Evolutionary conservation across 1,140 invertebrate genomes (phyloP), one percentile per base, ranked within the genome.

Genomic region (Neuroterus valhalla): DNA sequence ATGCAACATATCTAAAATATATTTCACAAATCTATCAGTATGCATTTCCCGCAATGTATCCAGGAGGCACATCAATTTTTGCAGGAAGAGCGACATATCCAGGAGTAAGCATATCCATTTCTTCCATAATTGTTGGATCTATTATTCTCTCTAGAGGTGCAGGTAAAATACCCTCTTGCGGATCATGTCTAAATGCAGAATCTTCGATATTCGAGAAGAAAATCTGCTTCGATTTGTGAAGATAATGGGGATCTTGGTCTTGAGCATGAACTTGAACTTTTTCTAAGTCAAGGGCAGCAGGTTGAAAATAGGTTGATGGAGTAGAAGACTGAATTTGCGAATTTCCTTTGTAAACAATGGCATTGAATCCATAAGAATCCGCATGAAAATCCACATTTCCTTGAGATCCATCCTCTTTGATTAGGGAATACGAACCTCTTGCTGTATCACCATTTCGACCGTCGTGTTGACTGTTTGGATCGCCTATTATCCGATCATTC

Each of bases 311-410:
- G 10, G 6, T 38, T 38, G 10, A 38, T 38, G 31, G 31, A 38
- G n/a, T n/a, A n/a, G 5, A 38, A 38, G 8, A 38, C 5, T 38
- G 31, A 1, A 8, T 8, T 38, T 3, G 31, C 10, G 31, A 38
- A 38, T 38, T 38, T 71, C 66, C 19, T 70, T 43, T 50, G 62
- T 76, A 55, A 68, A 83, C 83, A 62, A 87, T 81, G n/a, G 85
- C 83, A 66, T 88, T 85, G 74, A 88, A 89, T 68, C 89, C 88
- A 52, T 86, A 83, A 8, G 82, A 68, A 74, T 89, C 87, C 26
- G 88, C 88, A 8, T 84, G 85, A 83, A 89, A 89, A 42, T 85
- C 78, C 50, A 87, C 86, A 26, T 26, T 82, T 5, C 80, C 44
- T 15, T 77, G 76, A n/a, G 75, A 77, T 23, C 85, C 84, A 66